These are phyloP conservation scores for Cinclus cinclus DNA, from an alignment of 2,113 vertebrate genomes.

Conservation along the genomic window DNA sequence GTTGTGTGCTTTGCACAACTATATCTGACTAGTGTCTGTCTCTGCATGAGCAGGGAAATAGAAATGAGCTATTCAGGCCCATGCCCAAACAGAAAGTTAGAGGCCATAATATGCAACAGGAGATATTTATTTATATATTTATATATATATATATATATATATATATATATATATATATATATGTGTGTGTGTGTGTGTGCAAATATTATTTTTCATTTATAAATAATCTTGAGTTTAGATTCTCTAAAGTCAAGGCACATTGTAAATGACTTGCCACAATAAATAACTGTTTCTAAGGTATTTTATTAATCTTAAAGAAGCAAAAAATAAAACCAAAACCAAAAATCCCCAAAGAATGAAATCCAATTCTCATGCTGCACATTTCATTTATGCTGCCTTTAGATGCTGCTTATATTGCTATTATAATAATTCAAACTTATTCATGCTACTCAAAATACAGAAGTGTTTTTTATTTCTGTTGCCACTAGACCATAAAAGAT, in stretches of 20 bases:
- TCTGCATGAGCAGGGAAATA: not conserved
- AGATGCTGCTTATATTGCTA: not conserved
- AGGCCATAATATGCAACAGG: not conserved
- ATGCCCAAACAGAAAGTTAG: not conserved
- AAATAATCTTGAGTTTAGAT: not conserved
- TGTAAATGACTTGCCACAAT: not conserved
- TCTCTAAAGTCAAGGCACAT: not conserved
- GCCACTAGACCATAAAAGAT: not conserved
- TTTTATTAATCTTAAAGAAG: not conserved
- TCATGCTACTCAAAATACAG: not conserved
- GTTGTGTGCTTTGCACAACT: not conserved
- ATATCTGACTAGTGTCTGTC: not conserved
- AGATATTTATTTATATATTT: no score
- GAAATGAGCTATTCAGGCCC: not conserved
- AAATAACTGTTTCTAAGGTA: not conserved
- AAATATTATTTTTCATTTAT: not conserved
- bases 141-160: no score
- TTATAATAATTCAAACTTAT: not conserved
- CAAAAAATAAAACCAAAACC: not conserved
- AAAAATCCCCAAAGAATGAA: not conserved
- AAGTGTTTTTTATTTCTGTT: not conserved
- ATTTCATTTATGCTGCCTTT: not conserved
- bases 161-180: no score
- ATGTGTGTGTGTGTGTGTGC: no score
- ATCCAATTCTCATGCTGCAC: not conserved